Conservation (phyloP, 1,140 invertebrate genomes). For the Dinoponera quadriceps region DNA sequence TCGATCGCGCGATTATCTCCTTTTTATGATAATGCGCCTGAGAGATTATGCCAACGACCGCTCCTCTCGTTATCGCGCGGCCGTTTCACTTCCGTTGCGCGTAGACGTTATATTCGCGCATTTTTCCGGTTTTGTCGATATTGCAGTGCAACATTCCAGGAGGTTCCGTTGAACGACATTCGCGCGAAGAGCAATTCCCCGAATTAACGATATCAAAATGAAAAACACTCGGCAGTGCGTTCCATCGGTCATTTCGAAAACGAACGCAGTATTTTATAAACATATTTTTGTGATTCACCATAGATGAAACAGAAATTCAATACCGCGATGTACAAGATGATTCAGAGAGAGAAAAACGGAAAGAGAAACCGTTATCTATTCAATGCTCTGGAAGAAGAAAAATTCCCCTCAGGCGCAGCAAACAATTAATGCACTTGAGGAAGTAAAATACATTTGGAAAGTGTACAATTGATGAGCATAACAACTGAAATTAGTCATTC, state of each 20-base stretch:
- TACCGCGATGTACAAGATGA: not conserved
- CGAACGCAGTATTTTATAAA: not conserved
- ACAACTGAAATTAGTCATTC: too few relatives aligned
- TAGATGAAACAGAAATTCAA: not conserved
- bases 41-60: not conserved
- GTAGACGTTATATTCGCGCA: constrained; percentile 3
- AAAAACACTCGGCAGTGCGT: not conserved
- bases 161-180: not conserved
- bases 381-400: too few relatives aligned
- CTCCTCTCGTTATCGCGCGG: not conserved
- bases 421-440: too few relatives aligned
- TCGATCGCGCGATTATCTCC: not conserved
- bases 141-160: not conserved
- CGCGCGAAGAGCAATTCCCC: not conserved
- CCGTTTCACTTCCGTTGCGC: not conserved
- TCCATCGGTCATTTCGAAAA: not conserved
- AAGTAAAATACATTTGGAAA: too few relatives aligned
- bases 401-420: too few relatives aligned
- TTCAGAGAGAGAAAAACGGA: not conserved
- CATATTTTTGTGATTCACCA: not conserved
- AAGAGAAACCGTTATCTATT: too few relatives aligned
- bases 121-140: not conserved
- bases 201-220: constrained; percentile 1
- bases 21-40: constrained; percentile 7
- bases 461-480: too few relatives aligned